Percentiles rank a stretch among this genome's conserved stretches.
These are phyloP conservation scores for Druceiella hillmani DNA, from an alignment of 2,888 invertebrate species.

Conservation along the genomic window DNA sequence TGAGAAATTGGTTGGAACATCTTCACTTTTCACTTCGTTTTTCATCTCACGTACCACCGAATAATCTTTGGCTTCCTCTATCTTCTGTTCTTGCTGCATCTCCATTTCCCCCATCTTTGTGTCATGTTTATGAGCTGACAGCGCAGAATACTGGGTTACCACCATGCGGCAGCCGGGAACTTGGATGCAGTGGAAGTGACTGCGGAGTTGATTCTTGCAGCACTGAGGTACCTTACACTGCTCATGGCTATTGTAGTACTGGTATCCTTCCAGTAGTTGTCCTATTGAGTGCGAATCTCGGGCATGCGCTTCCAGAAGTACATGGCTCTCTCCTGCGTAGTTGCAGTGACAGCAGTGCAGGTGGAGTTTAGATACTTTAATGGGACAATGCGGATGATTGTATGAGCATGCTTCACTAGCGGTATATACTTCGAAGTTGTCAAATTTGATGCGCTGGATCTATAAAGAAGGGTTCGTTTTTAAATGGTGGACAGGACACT, in stretches of 20 bases:
- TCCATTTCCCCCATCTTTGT: constrained; percentile 44
- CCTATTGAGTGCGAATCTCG: constrained; percentile 81
- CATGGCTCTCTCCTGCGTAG: constrained; percentile 74
- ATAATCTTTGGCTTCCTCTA: constrained; percentile 49
- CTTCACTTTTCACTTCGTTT: constrained; percentile 41
- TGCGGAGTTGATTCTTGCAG: constrained; percentile 44
- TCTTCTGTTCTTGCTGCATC: constrained; percentile 38
- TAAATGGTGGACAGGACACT: not conserved
- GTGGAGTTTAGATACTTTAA: constrained; percentile 63
- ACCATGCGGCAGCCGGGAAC: constrained; percentile 47
- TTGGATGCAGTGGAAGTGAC: constrained; percentile 48
- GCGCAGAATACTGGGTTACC: constrained; percentile 45
- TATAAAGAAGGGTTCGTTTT: constrained; percentile 1
- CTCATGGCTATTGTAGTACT: constrained; percentile 62
- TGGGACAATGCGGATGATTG: constrained; percentile 69
- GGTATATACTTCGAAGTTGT: constrained; percentile 58
- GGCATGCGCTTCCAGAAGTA: constrained; percentile 74
- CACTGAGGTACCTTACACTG: constrained; percentile 49
- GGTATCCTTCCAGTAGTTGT: constrained; percentile 78
- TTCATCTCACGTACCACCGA: constrained; percentile 40
- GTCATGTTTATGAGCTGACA: constrained; percentile 49
- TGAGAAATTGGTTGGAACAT: constrained; percentile 40
- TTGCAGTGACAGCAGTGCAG: constrained; percentile 87
- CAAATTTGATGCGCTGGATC: constrained; percentile 53
- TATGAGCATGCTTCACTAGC: constrained; percentile 56